Evolutionary conservation across 2,113 vertebrate species (phyloP), one percentile per base, ranked within the genome.

Genomic region (Anser brachyrhynchus): DNA sequence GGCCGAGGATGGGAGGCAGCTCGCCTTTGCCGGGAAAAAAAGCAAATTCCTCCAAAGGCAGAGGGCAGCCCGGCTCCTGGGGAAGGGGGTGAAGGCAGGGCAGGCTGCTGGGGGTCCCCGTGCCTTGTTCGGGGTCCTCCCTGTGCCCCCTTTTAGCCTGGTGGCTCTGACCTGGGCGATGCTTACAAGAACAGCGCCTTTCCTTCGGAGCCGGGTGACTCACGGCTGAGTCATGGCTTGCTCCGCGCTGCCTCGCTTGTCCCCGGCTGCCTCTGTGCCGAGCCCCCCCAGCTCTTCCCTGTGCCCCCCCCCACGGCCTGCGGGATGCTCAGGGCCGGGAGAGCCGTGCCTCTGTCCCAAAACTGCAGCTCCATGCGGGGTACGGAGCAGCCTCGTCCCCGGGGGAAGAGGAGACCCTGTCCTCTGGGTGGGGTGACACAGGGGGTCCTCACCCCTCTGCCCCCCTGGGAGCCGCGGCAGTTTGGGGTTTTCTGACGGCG

Each of bases 361-460:
- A 17, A 6, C 35, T 11, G 2, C 4, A 2, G 46, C 26, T 33
- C 41, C 43, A 0, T 0, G 39, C 0, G 2, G 73, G 39, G 3
- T 3, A 7, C 2, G 16, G 39, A 31, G 61, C 43, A 41, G 49
- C 61, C 10, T 25, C 4, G 1, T 75, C 72, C 25, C 33, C 0
- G 1, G 4, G 52, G 57, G 55, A 37, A 65, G 35, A 26, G 26
- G 33, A n/a, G 15, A 78, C 28, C 49, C 51, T 62, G 37, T 23
- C 37, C 55, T 18, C 39, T 37, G 43, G 0, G 5, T 0, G 2
- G 64, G 39, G 35, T 43, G 28, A 3, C 14, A 9, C 8, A 3
- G 31, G 35, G 9, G 3, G 3, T 16, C 2, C 2, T 20, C 28
- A 44, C 28, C 21, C 0, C 39, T 55, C 46, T 21, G 62, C 67